Evolutionary conservation across 2,113 vertebrate genomes (phyloP).

Genomic region (Upupa epops): DNA sequence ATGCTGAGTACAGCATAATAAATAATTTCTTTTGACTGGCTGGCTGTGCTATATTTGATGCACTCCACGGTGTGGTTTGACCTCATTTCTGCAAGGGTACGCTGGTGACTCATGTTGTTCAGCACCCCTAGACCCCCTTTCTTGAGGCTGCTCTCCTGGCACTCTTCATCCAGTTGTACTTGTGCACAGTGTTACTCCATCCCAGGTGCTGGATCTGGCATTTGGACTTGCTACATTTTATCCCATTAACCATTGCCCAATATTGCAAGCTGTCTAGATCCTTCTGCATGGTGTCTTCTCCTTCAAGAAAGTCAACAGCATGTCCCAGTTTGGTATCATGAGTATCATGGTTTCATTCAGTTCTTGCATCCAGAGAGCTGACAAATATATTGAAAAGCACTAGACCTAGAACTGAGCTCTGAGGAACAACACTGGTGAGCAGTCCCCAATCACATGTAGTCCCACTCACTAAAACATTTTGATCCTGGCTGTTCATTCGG

Average conservation of each 20-base stretch:
- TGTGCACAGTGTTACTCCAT: background rate
- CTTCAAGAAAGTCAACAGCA: background rate
- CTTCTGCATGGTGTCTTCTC: background rate
- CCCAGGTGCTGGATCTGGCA: background rate
- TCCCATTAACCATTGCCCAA: background rate
- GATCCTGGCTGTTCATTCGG: too few relatives aligned
- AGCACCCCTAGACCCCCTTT: background rate
- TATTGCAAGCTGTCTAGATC: background rate
- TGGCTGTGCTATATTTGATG: background rate
- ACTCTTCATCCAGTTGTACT: background rate
- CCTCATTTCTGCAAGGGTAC: background rate
- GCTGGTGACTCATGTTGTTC: too few relatives aligned
- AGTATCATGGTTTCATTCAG: too few relatives aligned
- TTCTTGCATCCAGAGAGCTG: too few relatives aligned
- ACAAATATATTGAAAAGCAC: too few relatives aligned
- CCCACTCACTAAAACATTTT: too few relatives aligned
- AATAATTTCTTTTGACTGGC: background rate
- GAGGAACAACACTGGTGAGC: too few relatives aligned
- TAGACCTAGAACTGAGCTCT: too few relatives aligned
- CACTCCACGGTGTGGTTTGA: background rate
- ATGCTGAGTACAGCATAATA: background rate
- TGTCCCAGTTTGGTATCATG: background rate
- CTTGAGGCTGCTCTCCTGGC: background rate
- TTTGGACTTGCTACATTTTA: background rate
- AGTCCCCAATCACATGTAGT: too few relatives aligned